These are phyloP conservation scores for Rhingia rostrata DNA, from an alignment of 2,888 invertebrate genomes.

Conservation along the genomic window DNA sequence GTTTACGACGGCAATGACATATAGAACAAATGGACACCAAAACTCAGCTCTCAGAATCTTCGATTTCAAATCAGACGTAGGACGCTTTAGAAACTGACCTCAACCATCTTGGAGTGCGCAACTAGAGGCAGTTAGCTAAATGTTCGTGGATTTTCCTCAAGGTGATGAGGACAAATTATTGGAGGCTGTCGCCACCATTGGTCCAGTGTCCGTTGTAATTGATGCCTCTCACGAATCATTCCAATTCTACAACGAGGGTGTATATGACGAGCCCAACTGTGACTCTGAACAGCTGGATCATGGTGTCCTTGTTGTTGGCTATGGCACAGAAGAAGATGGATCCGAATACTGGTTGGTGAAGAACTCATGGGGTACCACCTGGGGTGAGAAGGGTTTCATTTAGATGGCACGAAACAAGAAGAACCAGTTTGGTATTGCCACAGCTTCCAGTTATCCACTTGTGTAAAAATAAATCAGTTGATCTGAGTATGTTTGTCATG, in stretches of 20 bases:
- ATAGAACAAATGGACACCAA: no score
- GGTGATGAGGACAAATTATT: slow-evolving; percentile 89
- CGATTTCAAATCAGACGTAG: no score
- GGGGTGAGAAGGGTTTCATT: slow-evolving; percentile 94
- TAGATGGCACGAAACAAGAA: slow-evolving; percentile 92
- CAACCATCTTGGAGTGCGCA: no score
- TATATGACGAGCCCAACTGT: slow-evolving; percentile 92
- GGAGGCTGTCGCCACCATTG: slow-evolving; percentile 91
- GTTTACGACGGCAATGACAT: no score
- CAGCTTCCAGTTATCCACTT: slow-evolving; percentile 92
- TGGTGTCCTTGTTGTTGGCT: no score
- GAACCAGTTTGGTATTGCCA: slow-evolving; percentile 95
- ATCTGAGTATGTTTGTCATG: slow-evolving; percentile 19
- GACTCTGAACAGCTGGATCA: slow-evolving; percentile 90
- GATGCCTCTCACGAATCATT: slow-evolving; percentile 93
- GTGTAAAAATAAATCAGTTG: slow-evolving; percentile 85
- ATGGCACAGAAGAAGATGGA: no score
- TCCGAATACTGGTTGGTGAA: no score
- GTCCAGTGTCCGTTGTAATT: slow-evolving; percentile 94
- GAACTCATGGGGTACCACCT: no score
- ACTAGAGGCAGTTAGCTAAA: no score
- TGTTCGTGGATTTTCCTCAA: slow-evolving; percentile 89
- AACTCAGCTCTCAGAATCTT: no score
- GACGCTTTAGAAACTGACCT: no score
- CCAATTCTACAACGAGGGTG: slow-evolving; percentile 92